A percentile compares a stretch with the other conserved stretches of the same genome.
Evolutionary conservation across 1,140 invertebrate genomes (phyloP).

Genomic region (Drosophila saltans): DNA sequence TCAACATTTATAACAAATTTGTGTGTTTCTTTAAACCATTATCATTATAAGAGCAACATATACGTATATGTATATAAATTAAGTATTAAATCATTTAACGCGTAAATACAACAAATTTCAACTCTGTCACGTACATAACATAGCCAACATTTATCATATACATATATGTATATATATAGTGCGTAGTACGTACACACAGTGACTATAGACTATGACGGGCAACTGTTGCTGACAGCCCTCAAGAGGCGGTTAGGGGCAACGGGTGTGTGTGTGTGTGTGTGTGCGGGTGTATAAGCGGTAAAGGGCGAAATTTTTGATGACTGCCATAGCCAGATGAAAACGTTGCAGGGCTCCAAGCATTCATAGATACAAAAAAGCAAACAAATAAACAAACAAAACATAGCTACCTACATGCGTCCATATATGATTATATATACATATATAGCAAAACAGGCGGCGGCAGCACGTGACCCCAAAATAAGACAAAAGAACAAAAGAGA

Average conservation of each 20-base stretch:
- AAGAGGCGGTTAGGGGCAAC: not conserved
- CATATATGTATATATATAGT: not conserved
- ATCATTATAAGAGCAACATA: no score
- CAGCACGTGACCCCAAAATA: constrained; percentile 52
- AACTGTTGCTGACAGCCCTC: constrained; percentile 70
- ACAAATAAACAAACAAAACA: no score
- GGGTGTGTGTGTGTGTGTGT: no score
- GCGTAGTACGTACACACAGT: not conserved
- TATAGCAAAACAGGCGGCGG: constrained; percentile 33
- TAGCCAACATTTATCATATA: constrained; percentile 45
- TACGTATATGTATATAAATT: not conserved
- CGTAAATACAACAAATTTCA: constrained; percentile 39
- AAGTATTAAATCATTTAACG: constrained; percentile 3
- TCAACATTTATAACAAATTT: no score
- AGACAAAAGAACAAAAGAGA: constrained; percentile 17
- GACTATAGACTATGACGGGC: constrained; percentile 16
- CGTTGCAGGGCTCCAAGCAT: constrained; percentile 26
- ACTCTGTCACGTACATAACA: constrained; percentile 43
- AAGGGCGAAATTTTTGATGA: constrained; percentile 45
- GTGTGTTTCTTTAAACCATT: no score
- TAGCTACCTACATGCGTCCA: no score
- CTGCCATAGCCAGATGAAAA: constrained; percentile 52
- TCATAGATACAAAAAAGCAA: no score
- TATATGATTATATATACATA: not conserved
- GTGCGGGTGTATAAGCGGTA: not conserved